Evolutionary conservation across 2,797 vertebrate species (phyloP).

Genomic region (Chloroceryle inda): DNA sequence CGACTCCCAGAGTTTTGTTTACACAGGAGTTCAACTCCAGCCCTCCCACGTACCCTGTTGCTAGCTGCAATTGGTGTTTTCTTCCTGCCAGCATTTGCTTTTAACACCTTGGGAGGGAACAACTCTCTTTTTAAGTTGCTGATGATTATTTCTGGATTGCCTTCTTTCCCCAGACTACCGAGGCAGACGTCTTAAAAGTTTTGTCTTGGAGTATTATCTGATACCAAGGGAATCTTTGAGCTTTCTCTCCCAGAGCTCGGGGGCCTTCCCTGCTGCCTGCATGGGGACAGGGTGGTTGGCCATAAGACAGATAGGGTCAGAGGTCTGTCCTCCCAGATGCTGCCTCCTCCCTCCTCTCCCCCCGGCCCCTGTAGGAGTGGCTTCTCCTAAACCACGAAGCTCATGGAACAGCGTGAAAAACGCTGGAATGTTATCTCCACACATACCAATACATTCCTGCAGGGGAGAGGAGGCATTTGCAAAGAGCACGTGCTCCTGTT

Average conservation of each 20-base stretch:
- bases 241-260: not conserved
- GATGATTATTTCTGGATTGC: not conserved
- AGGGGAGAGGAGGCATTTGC: not conserved
- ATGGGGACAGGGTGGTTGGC: not conserved
- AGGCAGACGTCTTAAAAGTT: not conserved
- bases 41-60: fast-evolving
- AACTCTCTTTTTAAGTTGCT: not conserved
- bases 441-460: not conserved
- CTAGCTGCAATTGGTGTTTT: not conserved
- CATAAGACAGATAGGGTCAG: not conserved
- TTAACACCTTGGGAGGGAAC: not conserved
- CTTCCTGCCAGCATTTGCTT: not conserved
- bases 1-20: not conserved
- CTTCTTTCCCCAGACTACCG: not conserved
- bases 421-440: not conserved
- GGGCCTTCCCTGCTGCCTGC: not conserved
- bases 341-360: not conserved
- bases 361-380: not conserved
- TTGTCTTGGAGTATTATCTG: not conserved
- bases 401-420: slow-evolving; percentile 10
- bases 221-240: not conserved
- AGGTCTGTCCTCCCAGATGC: not conserved
- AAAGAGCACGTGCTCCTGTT: not conserved
- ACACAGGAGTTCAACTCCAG: not conserved
- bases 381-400: not conserved